These are phyloP conservation scores for Zoanthus gigantus DNA, from an alignment of 92 coral and sea anemone species.

Conservation along the genomic window DNA sequence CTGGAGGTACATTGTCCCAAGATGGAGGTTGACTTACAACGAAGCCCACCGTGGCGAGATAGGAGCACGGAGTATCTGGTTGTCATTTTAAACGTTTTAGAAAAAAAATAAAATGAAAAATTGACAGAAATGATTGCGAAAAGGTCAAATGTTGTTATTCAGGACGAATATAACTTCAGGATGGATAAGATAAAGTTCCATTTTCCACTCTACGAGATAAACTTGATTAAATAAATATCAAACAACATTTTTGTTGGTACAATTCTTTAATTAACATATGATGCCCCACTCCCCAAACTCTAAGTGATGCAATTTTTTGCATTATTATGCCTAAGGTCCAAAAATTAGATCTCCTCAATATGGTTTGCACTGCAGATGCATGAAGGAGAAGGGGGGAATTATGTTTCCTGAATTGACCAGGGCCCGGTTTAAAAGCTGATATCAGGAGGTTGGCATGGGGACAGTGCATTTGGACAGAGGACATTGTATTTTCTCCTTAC, in stretches of 20 bases:
- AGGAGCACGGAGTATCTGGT: not conserved
- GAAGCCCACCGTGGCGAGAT: not conserved
- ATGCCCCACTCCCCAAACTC: slow-evolving; percentile 1
- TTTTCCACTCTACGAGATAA: slow-evolving; percentile 15
- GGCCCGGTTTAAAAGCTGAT: slow-evolving; percentile 5
- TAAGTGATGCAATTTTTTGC: slow-evolving; percentile 1
- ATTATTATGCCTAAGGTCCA: not conserved
- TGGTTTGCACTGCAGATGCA: not conserved
- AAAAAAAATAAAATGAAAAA: not conserved
- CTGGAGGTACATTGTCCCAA: not conserved
- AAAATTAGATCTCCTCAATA: slow-evolving; percentile 5
- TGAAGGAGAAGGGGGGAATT: not conserved
- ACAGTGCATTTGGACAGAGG: slow-evolving; percentile 72
- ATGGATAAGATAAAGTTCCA: not conserved
- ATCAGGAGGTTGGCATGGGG: not conserved
- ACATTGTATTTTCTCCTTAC: slow-evolving; percentile 71
- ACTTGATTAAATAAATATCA: slow-evolving; percentile 3
- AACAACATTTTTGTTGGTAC: slow-evolving; percentile 11
- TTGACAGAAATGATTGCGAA: slow-evolving; percentile 8
- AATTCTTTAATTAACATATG: slow-evolving; percentile 5
- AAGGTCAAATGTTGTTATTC: slow-evolving; percentile 21
- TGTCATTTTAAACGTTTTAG: not conserved
- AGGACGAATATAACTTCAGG: not conserved
- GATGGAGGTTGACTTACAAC: too few species aligned
- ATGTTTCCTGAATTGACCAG: not conserved